These are phyloP conservation scores for Neodiprion fabricii DNA, from an alignment of 1,140 invertebrate genomes.

Conservation along the genomic window DNA sequence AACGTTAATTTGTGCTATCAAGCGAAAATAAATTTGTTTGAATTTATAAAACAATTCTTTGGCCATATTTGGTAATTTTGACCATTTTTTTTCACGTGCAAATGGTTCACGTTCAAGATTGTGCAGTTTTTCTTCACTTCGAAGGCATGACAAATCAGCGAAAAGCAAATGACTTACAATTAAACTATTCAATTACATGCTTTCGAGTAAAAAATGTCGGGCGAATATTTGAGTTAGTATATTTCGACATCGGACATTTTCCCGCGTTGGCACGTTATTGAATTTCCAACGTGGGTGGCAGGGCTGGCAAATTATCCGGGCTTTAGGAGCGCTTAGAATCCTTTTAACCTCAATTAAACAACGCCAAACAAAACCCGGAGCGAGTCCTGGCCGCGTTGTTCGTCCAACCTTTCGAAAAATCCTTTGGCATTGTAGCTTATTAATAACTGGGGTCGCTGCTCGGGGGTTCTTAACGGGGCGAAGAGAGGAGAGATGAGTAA, in stretches of 20 bases:
- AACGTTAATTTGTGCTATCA: no score
- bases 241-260: no score
- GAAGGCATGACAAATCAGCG: background rate
- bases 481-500: background rate
- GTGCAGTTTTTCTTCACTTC: background rate
- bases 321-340: constrained; percentile 14
- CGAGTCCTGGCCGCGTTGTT: background rate
- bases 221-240: no score
- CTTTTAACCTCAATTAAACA: constrained; percentile 15
- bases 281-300: constrained; percentile 12
- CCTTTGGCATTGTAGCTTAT: constrained; percentile 1
- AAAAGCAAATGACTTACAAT: background rate
- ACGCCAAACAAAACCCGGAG: constrained; percentile 8
- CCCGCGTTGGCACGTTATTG: background rate
- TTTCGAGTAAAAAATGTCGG: no score
- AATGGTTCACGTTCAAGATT: background rate
- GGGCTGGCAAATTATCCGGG: constrained; percentile 9
- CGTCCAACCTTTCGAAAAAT: background rate
- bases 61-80: no score
- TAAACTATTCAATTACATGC: no score
- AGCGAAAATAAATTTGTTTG: no score
- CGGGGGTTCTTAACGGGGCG: background rate
- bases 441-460: background rate
- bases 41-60: no score
- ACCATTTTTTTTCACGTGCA: background rate